These are phyloP conservation scores for Pachypeltis micranthus DNA, from an alignment of 1,140 invertebrate species.

Conservation along the genomic window DNA sequence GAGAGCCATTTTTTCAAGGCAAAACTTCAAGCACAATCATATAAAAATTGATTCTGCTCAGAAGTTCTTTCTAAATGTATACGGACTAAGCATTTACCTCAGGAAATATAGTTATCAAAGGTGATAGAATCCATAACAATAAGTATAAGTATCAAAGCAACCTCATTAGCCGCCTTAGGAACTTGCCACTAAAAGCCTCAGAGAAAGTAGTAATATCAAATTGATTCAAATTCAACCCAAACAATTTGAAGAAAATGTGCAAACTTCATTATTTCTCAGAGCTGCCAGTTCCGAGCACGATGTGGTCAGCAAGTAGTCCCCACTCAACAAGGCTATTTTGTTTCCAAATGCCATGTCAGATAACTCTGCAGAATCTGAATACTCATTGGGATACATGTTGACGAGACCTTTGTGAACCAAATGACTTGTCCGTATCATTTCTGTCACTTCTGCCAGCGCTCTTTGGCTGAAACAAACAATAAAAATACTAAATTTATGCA, in stretches of 20 bases:
- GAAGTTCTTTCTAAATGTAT: too few species aligned
- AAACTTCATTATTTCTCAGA: conserved; percentile 58
- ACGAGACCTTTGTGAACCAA: conserved; percentile 85
- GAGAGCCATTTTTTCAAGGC: too few species aligned
- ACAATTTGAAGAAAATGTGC: conserved; percentile 11
- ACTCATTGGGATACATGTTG: conserved; percentile 54
- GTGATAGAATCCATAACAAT: too few species aligned
- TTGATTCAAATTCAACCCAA: not conserved
- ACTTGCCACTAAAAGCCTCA: too few species aligned
- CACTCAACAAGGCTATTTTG: conserved; percentile 85
- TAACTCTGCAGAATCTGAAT: conserved; percentile 41
- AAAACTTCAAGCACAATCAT: too few species aligned
- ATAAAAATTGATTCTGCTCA: too few species aligned
- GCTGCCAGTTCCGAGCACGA: conserved; percentile 76
- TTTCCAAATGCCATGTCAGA: conserved; percentile 86
- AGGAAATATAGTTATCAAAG: too few species aligned
- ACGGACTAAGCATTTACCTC: too few species aligned
- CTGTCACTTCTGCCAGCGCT: conserved; percentile 84
- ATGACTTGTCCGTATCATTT: conserved; percentile 96
- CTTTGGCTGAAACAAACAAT: conserved; percentile 72
- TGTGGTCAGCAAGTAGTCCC: conserved; percentile 84
- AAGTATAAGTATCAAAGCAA: too few species aligned
- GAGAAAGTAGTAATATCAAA: too few species aligned
- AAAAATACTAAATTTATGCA: too few species aligned
- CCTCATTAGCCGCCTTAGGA: too few species aligned